Evolutionary conservation across 2,113 vertebrate species (phyloP).

Genomic region (Mandrillus leucophaeus): DNA sequence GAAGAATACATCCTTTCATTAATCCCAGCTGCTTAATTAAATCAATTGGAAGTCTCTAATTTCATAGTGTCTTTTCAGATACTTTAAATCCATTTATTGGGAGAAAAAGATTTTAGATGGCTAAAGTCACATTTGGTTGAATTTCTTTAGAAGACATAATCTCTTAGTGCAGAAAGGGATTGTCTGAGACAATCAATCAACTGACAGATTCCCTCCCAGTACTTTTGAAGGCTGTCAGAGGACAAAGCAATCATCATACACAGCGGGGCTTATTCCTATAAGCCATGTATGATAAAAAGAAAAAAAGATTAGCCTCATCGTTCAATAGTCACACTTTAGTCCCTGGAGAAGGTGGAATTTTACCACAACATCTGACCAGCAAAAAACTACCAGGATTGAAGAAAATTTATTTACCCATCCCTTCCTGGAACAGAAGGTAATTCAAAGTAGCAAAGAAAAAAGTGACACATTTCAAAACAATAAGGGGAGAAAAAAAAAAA

Average conservation of each 20-base stretch:
- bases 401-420: neutral
- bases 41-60: slow-evolving; percentile 71
- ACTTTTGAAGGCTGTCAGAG: neutral
- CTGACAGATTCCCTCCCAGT: neutral
- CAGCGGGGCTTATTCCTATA: neutral
- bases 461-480: neutral
- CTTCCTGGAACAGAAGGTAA: slow-evolving; percentile 7
- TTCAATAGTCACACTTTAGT: neutral
- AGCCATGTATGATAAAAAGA: neutral
- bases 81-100: slow-evolving; percentile 42
- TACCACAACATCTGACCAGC: neutral
- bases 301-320: neutral
- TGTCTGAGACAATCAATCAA: neutral
- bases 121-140: slow-evolving; percentile 29
- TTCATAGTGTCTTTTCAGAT: slow-evolving; percentile 64
- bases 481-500: neutral
- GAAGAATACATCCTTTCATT: slow-evolving; percentile 57
- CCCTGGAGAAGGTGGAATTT: neutral
- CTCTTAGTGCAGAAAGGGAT: slow-evolving; percentile 15
- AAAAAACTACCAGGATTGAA: neutral
- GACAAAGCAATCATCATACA: neutral
- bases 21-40: slow-evolving; percentile 67
- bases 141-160: neutral
- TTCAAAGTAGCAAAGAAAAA: neutral
- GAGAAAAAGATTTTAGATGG: neutral